Evolutionary conservation across 1,140 invertebrate species (phyloP).

Genomic region (Ridgeia piscesae): DNA sequence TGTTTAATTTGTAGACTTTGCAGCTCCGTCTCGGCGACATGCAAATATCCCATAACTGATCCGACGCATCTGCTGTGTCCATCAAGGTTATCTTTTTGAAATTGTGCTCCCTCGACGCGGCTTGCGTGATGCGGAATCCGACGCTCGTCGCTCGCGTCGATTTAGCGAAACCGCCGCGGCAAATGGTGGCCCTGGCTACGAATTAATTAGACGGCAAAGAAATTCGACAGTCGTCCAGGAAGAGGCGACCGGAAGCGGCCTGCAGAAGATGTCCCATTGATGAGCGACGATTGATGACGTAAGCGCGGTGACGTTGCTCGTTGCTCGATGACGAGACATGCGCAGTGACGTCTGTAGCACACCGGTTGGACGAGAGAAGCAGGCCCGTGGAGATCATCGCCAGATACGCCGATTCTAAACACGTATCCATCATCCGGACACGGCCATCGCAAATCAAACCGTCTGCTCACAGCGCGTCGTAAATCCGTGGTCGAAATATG

Average conservation of each 20-base stretch:
- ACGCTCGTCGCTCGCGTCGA: not conserved
- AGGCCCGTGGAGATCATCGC: not conserved
- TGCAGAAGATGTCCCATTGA: not conserved
- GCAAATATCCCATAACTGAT: constrained; percentile 5
- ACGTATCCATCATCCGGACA: not conserved
- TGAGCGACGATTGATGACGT: not conserved
- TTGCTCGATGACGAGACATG: not conserved
- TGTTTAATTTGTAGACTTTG: constrained; percentile 6
- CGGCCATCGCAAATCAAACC: not conserved
- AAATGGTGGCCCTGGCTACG: not conserved
- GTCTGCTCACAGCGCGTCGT: not conserved
- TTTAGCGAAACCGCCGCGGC: not conserved
- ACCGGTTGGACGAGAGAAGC: not conserved
- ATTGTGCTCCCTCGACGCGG: not conserved
- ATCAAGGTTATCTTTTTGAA: constrained; percentile 6
- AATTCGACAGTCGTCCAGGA: not conserved
- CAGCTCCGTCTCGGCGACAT: not conserved
- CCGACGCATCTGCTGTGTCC: not conserved
- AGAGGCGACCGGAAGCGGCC: not conserved
- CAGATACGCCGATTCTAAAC: not conserved
- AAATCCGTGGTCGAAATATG: not conserved
- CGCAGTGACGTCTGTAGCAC: not conserved
- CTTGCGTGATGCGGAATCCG: constrained; percentile 3
- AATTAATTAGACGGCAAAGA: constrained; percentile 6
- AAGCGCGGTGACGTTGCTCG: not conserved